Evolutionary conservation across 2,797 vertebrate genomes (phyloP).

Genomic region (Danio jaintianensis): DNA sequence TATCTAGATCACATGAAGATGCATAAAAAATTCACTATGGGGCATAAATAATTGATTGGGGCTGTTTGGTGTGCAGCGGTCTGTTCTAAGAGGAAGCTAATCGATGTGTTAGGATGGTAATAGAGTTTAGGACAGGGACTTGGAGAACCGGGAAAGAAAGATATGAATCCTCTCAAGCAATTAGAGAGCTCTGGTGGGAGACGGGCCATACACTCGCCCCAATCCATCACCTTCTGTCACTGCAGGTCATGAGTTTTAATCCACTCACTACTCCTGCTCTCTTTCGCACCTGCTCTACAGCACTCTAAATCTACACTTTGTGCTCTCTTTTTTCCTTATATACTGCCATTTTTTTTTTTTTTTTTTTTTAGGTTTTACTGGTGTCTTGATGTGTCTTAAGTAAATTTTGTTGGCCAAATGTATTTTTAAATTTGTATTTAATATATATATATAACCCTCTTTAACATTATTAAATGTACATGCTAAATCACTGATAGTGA

Average conservation of each 20-base stretch:
- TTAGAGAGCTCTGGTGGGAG: conserved; percentile 63
- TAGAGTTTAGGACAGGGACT: conserved; percentile 68
- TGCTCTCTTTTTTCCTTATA: background rate
- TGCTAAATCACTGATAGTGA: too few relatives aligned
- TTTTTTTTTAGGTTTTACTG: too few relatives aligned
- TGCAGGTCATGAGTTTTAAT: conserved; percentile 41
- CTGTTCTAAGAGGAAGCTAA: conserved; percentile 57
- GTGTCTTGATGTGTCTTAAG: too few relatives aligned
- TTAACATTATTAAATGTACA: too few relatives aligned
- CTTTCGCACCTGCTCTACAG: background rate
- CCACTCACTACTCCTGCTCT: background rate
- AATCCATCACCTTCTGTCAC: conserved; percentile 54
- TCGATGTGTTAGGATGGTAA: conserved; percentile 66
- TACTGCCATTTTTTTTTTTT: too few relatives aligned
- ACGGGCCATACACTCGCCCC: conserved; percentile 34
- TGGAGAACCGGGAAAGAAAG: conserved; percentile 50
- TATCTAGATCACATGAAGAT: conserved; percentile 18
- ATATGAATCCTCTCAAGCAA: conserved; percentile 61
- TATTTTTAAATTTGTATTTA: too few relatives aligned
- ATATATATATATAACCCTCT: too few relatives aligned
- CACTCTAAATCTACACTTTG: conserved; percentile 2
- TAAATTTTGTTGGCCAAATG: too few relatives aligned
- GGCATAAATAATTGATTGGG: conserved; percentile 56
- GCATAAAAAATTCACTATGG: conserved; percentile 56
- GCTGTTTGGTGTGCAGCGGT: conserved; percentile 41